These are phyloP conservation scores for Melanerpes formicivorus DNA, from an alignment of 2,113 vertebrate species.

Conservation along the genomic window DNA sequence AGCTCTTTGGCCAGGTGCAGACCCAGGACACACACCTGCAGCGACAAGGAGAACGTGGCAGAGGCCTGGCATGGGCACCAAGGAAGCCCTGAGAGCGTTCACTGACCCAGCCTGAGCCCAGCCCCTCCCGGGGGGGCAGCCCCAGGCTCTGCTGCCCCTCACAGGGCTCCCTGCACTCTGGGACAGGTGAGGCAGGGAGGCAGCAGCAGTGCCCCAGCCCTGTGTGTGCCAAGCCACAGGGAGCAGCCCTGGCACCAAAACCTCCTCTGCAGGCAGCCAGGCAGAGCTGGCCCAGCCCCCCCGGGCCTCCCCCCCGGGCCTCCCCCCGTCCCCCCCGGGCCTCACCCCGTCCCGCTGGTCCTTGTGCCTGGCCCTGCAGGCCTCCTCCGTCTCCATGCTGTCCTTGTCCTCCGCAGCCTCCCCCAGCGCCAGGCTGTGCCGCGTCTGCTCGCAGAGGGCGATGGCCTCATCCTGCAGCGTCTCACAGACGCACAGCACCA, in stretches of 20 bases:
- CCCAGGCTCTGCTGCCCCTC: neutral
- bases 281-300: neutral
- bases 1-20: conserved; percentile 95
- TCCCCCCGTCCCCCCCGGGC: conserved; percentile 87
- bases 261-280: neutral
- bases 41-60: neutral
- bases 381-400: conserved; percentile 94
- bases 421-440: conserved; percentile 78
- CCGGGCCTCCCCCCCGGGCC: neutral
- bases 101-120: neutral
- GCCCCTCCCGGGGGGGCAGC: neutral
- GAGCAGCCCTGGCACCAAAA: neutral
- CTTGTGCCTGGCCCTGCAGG: conserved; percentile 82
- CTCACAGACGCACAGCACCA: conserved; percentile 90
- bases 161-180: neutral
- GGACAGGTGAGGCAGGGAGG: neutral
- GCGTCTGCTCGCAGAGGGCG: conserved; percentile 87
- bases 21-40: conserved; percentile 93
- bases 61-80: neutral
- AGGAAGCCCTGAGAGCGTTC: neutral
- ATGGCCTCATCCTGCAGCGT: conserved; percentile 92
- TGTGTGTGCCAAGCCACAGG: fast-evolving
- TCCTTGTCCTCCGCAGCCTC: conserved; percentile 85
- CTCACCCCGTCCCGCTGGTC: conserved; percentile 94
- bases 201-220: neutral